phyloP scores from a whole-genome alignment of 2,113 vertebrate genomes.

The Colossoma macropomum region DNA sequence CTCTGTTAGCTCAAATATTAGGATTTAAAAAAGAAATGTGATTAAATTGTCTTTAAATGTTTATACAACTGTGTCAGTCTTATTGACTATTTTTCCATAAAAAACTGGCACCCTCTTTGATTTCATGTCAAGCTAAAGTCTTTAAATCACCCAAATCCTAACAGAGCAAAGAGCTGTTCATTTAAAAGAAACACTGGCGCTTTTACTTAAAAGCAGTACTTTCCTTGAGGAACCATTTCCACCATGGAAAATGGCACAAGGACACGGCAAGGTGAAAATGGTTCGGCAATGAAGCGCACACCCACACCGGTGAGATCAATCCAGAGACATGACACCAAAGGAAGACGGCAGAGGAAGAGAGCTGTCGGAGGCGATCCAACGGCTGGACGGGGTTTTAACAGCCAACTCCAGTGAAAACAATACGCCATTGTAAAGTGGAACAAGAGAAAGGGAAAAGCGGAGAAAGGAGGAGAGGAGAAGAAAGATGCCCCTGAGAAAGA shows the following conservation, averaged over 20 bases:
- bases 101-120: background rate
- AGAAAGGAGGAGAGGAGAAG: slow-evolving; percentile 18
- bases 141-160: background rate
- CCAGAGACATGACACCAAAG: slow-evolving; percentile 50
- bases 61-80: too few relatives aligned
- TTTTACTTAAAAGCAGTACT: background rate
- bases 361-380: slow-evolving; percentile 35
- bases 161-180: background rate
- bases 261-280: slow-evolving; percentile 45
- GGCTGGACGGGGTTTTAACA: slow-evolving; percentile 37
- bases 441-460: slow-evolving; percentile 6
- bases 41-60: too few relatives aligned
- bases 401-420: slow-evolving; percentile 34
- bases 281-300: slow-evolving; percentile 41
- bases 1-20: too few relatives aligned
- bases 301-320: slow-evolving; percentile 40
- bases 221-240: background rate
- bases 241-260: slow-evolving; percentile 27
- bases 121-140: background rate
- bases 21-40: too few relatives aligned
- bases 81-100: too few relatives aligned
- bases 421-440: slow-evolving; percentile 12
- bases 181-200: background rate
- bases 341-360: slow-evolving; percentile 55
- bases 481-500: slow-evolving; percentile 49